Percentiles rank a stretch among this genome's conserved stretches.
phyloP scores from a whole-genome alignment of 2,888 invertebrate genomes.

The Hyalella azteca region DNA sequence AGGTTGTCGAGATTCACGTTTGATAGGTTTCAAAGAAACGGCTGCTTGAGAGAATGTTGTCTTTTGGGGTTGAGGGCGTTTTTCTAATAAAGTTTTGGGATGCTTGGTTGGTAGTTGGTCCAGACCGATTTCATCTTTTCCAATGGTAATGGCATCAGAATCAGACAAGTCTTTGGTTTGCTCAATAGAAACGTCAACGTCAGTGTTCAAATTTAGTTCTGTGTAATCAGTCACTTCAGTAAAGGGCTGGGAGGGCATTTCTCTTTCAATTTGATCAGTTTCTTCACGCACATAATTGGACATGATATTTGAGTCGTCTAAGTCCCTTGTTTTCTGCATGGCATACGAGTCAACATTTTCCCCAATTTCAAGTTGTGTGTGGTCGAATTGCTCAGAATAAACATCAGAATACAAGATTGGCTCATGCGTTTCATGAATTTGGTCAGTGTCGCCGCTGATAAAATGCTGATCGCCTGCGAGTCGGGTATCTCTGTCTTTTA shows the following conservation, averaged over 20 bases:
- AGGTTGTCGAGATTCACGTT: not conserved
- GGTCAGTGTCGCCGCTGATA: not conserved
- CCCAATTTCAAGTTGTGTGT: slow-evolving; percentile 13
- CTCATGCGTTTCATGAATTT: not conserved
- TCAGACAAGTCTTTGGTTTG: not conserved
- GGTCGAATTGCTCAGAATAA: slow-evolving; percentile 2
- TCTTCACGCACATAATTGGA: not conserved
- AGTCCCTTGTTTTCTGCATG: not conserved
- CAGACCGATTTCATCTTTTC: not conserved
- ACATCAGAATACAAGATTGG: slow-evolving; percentile 12
- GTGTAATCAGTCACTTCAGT: slow-evolving; percentile 19
- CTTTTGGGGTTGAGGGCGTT: slow-evolving; percentile 39
- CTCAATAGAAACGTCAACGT: slow-evolving; percentile 13
- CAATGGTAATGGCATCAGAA: not conserved
- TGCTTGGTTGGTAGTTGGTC: not conserved
- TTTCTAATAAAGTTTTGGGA: not conserved
- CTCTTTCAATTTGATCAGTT: not conserved
- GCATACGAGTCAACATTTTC: slow-evolving; percentile 8
- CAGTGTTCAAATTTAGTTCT: slow-evolving; percentile 1
- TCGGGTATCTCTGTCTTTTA: not conserved
- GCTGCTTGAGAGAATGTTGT: slow-evolving; percentile 38
- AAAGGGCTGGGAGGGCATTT: not conserved
- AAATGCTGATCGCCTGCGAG: not conserved
- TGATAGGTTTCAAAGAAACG: slow-evolving; percentile 30
- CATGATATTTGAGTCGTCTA: slow-evolving; percentile 2